phyloP scores from a whole-genome alignment of 2,113 vertebrate species.

The Equus quagga region DNA sequence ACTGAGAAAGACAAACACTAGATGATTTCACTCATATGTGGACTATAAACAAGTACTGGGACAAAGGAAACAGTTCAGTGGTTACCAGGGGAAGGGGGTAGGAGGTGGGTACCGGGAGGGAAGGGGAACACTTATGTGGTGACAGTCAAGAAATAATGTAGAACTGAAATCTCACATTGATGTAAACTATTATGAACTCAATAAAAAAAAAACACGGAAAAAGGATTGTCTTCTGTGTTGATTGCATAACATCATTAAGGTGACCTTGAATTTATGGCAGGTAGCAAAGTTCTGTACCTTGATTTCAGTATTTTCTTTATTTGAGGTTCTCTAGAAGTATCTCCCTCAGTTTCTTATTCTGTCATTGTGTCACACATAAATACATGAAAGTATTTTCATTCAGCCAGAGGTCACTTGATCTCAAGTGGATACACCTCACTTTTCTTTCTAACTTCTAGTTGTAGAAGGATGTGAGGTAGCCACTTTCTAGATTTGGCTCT shows the following conservation, averaged over 20 bases:
- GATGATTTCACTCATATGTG: too few relatives aligned
- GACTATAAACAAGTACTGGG: too few relatives aligned
- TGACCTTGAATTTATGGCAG: background rate
- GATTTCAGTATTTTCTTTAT: background rate
- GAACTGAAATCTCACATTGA: too few relatives aligned
- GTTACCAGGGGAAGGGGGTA: too few relatives aligned
- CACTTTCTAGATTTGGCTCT: background rate
- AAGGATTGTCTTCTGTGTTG: background rate
- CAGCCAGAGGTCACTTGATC: background rate
- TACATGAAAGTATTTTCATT: background rate
- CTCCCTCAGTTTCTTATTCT: background rate
- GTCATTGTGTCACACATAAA: background rate
- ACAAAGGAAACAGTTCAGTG: too few relatives aligned
- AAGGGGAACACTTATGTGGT: too few relatives aligned
- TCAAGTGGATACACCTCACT: background rate
- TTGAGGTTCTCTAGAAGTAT: background rate
- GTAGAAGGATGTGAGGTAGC: background rate
- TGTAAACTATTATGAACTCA: too few relatives aligned
- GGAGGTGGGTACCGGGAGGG: too few relatives aligned
- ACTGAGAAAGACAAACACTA: too few relatives aligned
- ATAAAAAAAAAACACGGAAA: background rate
- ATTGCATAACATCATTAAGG: background rate
- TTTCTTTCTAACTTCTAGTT: background rate
- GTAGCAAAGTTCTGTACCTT: background rate
- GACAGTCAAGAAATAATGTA: too few relatives aligned